Conservation (phyloP, 92 coral and sea anemone species). For the Phenganax marumi region DNA sequence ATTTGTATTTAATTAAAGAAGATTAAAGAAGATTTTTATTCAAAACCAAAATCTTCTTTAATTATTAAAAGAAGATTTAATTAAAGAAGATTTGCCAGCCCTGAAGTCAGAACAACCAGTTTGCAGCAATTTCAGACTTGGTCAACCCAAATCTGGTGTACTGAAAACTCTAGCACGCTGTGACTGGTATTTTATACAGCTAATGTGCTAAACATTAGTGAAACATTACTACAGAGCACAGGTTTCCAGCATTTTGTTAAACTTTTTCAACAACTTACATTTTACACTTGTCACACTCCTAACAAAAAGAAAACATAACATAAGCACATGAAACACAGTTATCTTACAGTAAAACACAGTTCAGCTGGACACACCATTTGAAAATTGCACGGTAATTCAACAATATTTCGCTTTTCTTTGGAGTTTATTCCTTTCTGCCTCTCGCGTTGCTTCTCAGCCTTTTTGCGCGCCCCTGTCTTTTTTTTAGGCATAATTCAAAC, state of each 20-base stretch:
- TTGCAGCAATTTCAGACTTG: too few species aligned
- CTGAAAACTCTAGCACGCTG: too few species aligned
- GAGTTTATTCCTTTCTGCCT: slow-evolving; percentile 72
- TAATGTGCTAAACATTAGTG: background rate
- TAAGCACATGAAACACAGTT: background rate
- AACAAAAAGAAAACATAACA: background rate
- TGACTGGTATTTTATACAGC: too few species aligned
- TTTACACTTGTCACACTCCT: slow-evolving; percentile 98
- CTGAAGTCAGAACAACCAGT: too few species aligned
- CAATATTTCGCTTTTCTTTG: slow-evolving; percentile 57
- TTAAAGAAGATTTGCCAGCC: too few species aligned
- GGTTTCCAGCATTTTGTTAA: background rate
- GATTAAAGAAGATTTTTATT: too few species aligned
- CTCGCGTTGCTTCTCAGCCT: slow-evolving; percentile 90
- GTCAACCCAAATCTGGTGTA: too few species aligned
- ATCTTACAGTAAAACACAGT: background rate
- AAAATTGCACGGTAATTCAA: slow-evolving; percentile 75
- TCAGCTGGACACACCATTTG: slow-evolving; percentile 65
- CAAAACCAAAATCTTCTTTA: too few species aligned
- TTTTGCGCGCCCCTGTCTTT: slow-evolving; percentile 97
- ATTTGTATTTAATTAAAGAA: too few species aligned
- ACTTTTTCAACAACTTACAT: slow-evolving; percentile 56
- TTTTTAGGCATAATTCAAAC: slow-evolving; percentile 79
- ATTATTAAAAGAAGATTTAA: too few species aligned
- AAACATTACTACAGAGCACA: background rate